A percentile compares a stretch with the other conserved stretches of the same genome.
These are phyloP conservation scores for Neotoxoptera formosana DNA, from an alignment of 1,140 invertebrate species.

Conservation along the genomic window DNA sequence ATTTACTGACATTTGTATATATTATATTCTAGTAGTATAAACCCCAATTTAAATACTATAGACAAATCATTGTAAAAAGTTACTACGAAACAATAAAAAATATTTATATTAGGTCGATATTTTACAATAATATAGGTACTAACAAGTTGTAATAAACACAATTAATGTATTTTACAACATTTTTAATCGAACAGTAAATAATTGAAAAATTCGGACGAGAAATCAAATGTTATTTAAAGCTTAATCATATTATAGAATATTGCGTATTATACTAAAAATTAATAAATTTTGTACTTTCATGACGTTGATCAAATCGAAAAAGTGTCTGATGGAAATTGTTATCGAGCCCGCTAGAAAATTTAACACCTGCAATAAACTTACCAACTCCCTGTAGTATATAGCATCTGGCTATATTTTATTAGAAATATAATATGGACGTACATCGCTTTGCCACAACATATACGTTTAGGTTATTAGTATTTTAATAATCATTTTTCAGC, in stretches of 20 bases:
- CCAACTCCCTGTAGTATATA: background rate
- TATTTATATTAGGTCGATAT: background rate
- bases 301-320: background rate
- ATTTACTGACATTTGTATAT: background rate
- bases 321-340: background rate
- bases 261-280: background rate
- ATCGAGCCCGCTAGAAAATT: background rate
- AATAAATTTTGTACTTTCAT: background rate
- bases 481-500: background rate
- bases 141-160: background rate
- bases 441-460: background rate
- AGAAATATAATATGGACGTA: background rate
- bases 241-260: background rate
- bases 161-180: background rate
- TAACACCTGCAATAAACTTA: background rate
- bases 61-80: too few species aligned
- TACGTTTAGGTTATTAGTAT: background rate
- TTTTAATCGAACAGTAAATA: background rate
- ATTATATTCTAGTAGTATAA: background rate
- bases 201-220: background rate
- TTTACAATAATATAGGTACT: background rate
- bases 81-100: background rate
- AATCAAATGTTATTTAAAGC: background rate
- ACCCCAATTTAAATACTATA: background rate
- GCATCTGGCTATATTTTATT: background rate